phyloP scores from a whole-genome alignment of 1,140 invertebrate genomes.

The Nasonia giraulti region DNA sequence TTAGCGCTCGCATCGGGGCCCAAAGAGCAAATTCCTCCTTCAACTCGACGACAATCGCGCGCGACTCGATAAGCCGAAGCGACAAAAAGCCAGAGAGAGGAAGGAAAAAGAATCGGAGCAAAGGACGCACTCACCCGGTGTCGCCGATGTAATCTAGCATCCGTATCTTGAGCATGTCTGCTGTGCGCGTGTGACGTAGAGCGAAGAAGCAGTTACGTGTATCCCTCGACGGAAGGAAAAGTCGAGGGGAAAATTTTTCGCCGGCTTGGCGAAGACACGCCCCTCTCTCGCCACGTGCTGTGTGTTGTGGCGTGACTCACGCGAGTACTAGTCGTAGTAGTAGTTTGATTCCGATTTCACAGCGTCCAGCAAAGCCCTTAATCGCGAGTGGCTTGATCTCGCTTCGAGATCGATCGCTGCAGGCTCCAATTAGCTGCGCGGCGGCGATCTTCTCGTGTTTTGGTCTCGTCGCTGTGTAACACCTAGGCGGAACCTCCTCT shows the following conservation, averaged over 20 bases:
- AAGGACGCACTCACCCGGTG: slow-evolving; percentile 65
- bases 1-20: neutral
- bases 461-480: no score
- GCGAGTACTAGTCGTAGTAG: no score
- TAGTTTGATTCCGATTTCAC: neutral
- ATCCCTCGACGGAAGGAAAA: neutral
- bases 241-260: neutral
- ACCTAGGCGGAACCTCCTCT: neutral
- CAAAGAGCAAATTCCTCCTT: neutral
- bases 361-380: no score
- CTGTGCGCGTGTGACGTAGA: neutral
- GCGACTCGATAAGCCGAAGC: neutral
- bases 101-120: neutral
- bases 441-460: neutral
- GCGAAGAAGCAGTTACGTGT: neutral
- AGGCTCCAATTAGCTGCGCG: neutral
- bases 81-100: neutral
- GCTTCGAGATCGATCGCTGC: neutral
- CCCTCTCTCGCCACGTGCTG: neutral
- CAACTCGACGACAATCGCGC: neutral
- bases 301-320: neutral
- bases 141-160: slow-evolving; percentile 73
- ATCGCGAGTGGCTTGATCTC: neutral
- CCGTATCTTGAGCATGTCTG: slow-evolving; percentile 69
- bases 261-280: neutral